phyloP scores from a whole-genome alignment of 2,888 invertebrate species.

The Drosophila subquinaria region DNA sequence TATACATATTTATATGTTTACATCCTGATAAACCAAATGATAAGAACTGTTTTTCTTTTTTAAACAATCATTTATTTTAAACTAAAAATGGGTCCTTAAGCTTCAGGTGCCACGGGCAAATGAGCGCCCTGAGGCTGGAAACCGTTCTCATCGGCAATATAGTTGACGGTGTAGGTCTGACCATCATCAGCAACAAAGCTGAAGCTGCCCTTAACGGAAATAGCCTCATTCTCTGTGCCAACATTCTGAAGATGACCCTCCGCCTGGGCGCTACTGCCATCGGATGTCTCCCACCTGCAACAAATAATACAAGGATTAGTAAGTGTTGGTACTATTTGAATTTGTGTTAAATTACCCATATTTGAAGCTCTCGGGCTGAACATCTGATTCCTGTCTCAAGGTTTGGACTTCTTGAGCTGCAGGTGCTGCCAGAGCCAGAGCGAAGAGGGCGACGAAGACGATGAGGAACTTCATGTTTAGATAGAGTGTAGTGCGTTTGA shows the following conservation, averaged over 20 bases:
- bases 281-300: constrained; percentile 60
- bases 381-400: constrained; percentile 26
- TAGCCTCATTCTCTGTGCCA: constrained; percentile 83
- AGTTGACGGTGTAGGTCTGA: constrained; percentile 86
- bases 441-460: constrained; percentile 77
- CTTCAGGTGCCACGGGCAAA: constrained; percentile 83
- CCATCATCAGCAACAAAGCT: constrained; percentile 87
- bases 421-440: constrained; percentile 75
- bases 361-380: constrained; percentile 86
- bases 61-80: constrained; percentile 40
- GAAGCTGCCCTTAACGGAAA: constrained; percentile 75
- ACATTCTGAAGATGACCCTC: constrained; percentile 43
- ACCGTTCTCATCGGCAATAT: constrained; percentile 84
- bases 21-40: neutral
- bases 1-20: neutral
- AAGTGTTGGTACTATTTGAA: neutral
- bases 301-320: neutral
- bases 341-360: constrained; percentile 70
- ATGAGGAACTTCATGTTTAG: constrained; percentile 75
- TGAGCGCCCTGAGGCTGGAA: constrained; percentile 86
- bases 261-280: constrained; percentile 60
- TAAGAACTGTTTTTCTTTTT: constrained; percentile 3
- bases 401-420: neutral
- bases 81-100: constrained; percentile 23
- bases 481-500: constrained; percentile 46